Conservation (phyloP, 1,140 invertebrate genomes). For the Heliothis subflexa region DNA sequence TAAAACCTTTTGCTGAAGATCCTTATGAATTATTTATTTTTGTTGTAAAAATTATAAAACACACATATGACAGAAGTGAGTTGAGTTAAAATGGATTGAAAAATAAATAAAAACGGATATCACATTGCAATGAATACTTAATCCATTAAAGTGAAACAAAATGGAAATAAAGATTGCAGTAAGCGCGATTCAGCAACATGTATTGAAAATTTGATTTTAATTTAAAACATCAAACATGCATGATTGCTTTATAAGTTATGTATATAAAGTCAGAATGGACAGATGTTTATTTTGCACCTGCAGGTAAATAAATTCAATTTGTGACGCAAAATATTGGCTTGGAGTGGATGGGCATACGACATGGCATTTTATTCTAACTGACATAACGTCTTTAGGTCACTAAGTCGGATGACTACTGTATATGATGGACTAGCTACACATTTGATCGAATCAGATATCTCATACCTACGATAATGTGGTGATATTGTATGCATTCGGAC, state of each 20-base stretch:
- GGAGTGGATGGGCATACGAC: not conserved
- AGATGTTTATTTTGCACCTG: constrained; percentile 10
- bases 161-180: not conserved
- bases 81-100: no score
- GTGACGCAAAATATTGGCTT: constrained; percentile 16
- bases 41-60: no score
- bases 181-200: not conserved
- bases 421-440: not conserved
- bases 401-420: constrained; percentile 8
- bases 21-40: no score
- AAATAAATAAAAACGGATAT: not conserved
- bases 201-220: constrained; percentile 24
- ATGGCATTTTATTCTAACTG: constrained; percentile 15
- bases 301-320: constrained; percentile 41
- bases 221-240: constrained; percentile 20
- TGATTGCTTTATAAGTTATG: constrained; percentile 29
- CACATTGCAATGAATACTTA: not conserved
- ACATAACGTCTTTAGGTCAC: constrained; percentile 1
- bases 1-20: not conserved
- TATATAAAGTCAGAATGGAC: constrained; percentile 2
- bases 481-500: not conserved
- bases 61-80: no score
- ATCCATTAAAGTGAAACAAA: not conserved
- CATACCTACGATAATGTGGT: not conserved
- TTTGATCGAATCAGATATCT: constrained; percentile 20